phyloP scores from a whole-genome alignment of 1,140 invertebrate species.

The Gryon sp. region DNA sequence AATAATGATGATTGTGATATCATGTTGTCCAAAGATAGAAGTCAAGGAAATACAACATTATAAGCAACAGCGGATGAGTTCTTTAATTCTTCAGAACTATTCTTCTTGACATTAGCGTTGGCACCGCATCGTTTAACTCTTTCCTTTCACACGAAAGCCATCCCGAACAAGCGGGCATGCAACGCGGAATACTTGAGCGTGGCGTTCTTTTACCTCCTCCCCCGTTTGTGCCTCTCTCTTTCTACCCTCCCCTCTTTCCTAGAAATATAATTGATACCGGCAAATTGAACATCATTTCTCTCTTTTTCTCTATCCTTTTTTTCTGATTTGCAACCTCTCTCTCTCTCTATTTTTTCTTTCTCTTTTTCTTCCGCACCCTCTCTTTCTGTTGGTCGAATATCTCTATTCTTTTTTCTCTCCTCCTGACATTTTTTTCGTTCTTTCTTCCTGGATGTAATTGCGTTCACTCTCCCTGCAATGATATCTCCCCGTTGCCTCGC shows the following conservation, averaged over 20 bases:
- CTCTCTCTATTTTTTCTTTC: conserved; percentile 24
- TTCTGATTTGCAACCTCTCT: conserved; percentile 6
- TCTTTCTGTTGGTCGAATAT: no score
- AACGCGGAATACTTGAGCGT: conserved; percentile 63
- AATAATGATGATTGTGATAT: no score
- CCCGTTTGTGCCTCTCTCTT: conserved; percentile 19
- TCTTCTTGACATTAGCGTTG: conserved; percentile 31
- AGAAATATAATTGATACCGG: conserved; percentile 64
- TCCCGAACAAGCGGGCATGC: conserved; percentile 64
- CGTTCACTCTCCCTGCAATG: conserved; percentile 46
- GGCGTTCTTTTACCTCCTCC: conserved; percentile 58
- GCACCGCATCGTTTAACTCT: conserved; percentile 49
- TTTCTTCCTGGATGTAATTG: conserved; percentile 55
- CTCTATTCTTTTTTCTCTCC: no score
- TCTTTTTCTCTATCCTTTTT: conserved; percentile 13
- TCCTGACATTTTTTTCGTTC: conserved; percentile 35
- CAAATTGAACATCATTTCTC: conserved; percentile 66
- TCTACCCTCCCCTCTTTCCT: conserved; percentile 24
- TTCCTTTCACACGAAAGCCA: conserved; percentile 69
- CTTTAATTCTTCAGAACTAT: no score
- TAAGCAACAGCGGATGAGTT: no score
- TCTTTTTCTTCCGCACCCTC: no score
- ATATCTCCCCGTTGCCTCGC: conserved; percentile 39
- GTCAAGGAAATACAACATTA: no score
- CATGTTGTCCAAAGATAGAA: no score